These are phyloP conservation scores for Lasioglossum lativentre DNA, from an alignment of 2,888 invertebrate genomes.

Conservation along the genomic window DNA sequence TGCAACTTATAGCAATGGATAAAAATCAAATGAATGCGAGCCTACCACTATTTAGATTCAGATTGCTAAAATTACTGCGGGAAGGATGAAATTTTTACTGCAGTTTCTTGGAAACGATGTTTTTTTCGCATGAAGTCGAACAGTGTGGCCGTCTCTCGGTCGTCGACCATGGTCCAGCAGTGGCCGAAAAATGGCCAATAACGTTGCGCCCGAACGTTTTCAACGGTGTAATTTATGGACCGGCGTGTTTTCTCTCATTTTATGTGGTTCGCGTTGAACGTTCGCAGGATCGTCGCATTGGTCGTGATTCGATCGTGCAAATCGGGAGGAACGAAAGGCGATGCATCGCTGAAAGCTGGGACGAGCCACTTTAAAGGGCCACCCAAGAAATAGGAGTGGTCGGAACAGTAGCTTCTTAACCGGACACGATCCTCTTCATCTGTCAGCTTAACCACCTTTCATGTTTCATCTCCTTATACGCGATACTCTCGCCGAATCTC, in stretches of 20 bases:
- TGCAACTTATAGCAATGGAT: no score
- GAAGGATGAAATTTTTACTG: no score
- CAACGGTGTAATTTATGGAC: conserved; percentile 14
- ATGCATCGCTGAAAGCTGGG: conserved; percentile 62
- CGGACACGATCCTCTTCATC: conserved; percentile 76
- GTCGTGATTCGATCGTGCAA: conserved; percentile 40
- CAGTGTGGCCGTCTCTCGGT: background rate
- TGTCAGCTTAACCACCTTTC: conserved; percentile 79
- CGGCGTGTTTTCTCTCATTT: background rate
- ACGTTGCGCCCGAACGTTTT: background rate
- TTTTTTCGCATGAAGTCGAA: no score
- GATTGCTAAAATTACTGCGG: no score
- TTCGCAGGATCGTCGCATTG: conserved; percentile 11
- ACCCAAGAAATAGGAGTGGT: conserved; percentile 75
- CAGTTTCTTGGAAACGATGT: no score
- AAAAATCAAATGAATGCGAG: no score
- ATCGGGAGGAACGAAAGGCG: conserved; percentile 20
- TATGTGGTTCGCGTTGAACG: background rate
- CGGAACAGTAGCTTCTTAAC: conserved; percentile 75
- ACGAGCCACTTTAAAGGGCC: conserved; percentile 69
- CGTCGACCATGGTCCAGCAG: no score
- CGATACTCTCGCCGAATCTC: conserved; percentile 50
- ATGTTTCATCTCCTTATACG: conserved; percentile 78
- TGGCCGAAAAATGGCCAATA: background rate
- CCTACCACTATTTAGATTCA: no score